These are phyloP conservation scores for Australoheros facetus DNA, from an alignment of 2,797 vertebrate genomes.

Conservation along the genomic window DNA sequence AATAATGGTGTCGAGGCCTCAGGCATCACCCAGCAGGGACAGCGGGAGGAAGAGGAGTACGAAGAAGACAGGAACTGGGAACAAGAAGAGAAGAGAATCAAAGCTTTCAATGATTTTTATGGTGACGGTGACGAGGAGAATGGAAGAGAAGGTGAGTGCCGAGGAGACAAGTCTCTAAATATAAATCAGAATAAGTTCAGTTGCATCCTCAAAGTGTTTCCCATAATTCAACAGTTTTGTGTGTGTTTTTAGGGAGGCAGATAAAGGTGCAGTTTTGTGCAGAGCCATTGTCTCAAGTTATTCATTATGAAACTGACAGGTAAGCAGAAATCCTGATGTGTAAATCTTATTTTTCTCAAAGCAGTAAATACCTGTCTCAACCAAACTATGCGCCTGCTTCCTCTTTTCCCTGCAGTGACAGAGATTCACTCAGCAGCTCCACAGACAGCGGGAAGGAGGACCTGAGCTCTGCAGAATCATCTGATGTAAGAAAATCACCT, in stretches of 20 bases:
- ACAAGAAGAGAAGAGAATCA: conserved; percentile 72
- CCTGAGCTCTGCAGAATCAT: conserved; percentile 37
- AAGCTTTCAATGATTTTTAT: conserved; percentile 77
- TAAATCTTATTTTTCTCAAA: background rate
- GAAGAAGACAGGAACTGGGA: conserved; percentile 76
- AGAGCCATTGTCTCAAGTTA: conserved; percentile 68
- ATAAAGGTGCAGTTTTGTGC: conserved; percentile 72
- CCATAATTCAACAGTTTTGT: background rate
- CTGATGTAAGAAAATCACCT: conserved; percentile 48
- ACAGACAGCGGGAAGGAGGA: conserved; percentile 68
- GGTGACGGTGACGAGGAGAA: conserved; percentile 48
- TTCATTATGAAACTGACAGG: conserved; percentile 77
- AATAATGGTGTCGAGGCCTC: conserved; percentile 6
- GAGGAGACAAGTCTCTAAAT: background rate
- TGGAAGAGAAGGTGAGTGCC: conserved; percentile 53
- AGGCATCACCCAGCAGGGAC: conserved; percentile 18
- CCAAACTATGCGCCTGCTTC: background rate
- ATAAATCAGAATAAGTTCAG: background rate
- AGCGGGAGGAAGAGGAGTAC: conserved; percentile 49
- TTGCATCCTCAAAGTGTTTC: background rate
- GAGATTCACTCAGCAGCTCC: conserved; percentile 65
- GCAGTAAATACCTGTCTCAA: background rate
- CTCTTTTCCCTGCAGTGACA: conserved; percentile 46
- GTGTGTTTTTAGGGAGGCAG: conserved; percentile 57
- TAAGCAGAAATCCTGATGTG: conserved; percentile 19